Base-by-base conservation (phyloP, 2,888 invertebrate genomes). In the Drosophila affinis region DNA sequence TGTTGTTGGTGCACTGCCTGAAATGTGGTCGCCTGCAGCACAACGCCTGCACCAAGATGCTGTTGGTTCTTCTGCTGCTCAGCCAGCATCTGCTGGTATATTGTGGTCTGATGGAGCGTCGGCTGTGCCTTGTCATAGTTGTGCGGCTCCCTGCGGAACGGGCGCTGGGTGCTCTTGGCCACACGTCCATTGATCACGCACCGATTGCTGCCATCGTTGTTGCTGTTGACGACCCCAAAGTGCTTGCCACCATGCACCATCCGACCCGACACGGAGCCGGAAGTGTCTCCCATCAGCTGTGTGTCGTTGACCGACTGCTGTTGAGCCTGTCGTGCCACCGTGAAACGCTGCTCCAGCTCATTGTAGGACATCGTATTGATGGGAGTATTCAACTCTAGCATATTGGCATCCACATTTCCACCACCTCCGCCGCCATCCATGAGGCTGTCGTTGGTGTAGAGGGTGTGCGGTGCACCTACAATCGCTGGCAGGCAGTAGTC, bases 61-160 rank as follows among this genome's bases (percentile, higher is more conserved):
- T 79, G 78, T 21, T 89, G 89, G 60, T 87, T 89, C 68, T 88
- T 90, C 29, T 91, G 89, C 57, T 92, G 90, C 73, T 92, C 92
- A 9, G 92, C 92, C 58, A 92, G 64, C 90, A 92, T 91, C 84
- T 92, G 92, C 67, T 92, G 92, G 77, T 92, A 92, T n/a, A 92
- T 87, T n/a, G 82, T 90, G 2, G 92, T 92, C 86, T 92, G 92
- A 68, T 92, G 92, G 65, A 90, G 52, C n/a, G 92, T 92, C 21
- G 92, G 92, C 76, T 91, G 91, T 17, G 91, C 91, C 84, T 92
- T 92, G 72, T 92, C 92, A 63, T 92, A 92, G 68, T 92, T 92
- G 64, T 92, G 92, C n/a, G 92, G 92, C 77, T 92, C 92, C 7
- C 92, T 90, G 34, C 91, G 89, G 62, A 81, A 87, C 0, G 89